Evolutionary conservation across 2,888 invertebrate species (phyloP).

Genomic region (Acrobasis suavella): DNA sequence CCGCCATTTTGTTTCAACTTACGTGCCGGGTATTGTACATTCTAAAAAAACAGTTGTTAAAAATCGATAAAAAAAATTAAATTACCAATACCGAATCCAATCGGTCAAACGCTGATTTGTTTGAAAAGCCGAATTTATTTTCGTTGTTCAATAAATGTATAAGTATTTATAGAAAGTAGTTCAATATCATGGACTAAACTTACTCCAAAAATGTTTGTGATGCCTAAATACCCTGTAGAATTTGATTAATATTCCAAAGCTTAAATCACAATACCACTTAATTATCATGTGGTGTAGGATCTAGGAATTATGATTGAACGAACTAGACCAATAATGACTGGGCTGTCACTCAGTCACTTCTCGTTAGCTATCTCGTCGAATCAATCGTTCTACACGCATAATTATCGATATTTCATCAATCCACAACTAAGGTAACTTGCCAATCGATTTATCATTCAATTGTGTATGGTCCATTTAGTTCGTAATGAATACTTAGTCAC

Average conservation of each 20-base stretch:
- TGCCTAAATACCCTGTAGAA: neutral
- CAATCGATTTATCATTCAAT: constrained; percentile 16
- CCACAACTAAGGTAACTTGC: constrained; percentile 14
- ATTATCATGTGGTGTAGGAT: neutral
- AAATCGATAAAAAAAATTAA: too few relatives aligned
- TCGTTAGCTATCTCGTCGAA: constrained; percentile 18
- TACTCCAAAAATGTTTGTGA: too few relatives aligned
- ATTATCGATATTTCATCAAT: constrained; percentile 18
- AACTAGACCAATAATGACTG: constrained; percentile 10
- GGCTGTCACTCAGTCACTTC: constrained; percentile 20
- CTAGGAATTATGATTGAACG: constrained; percentile 3
- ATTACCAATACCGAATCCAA: too few relatives aligned
- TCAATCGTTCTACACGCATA: constrained; percentile 14
- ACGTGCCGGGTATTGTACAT: too few relatives aligned
- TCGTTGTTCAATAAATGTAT: too few relatives aligned
- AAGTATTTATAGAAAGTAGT: too few relatives aligned
- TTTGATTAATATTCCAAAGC: neutral
- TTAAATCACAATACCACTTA: constrained; percentile 7
- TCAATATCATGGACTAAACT: too few relatives aligned
- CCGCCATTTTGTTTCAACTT: too few relatives aligned
- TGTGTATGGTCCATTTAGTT: constrained; percentile 12
- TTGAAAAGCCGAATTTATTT: too few relatives aligned
- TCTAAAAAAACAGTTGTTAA: too few relatives aligned
- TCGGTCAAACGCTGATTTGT: too few relatives aligned
- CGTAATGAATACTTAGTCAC: constrained; percentile 12